These are phyloP conservation scores for Temnothorax longispinosus DNA, from an alignment of 1,140 invertebrate species.

Conservation along the genomic window DNA sequence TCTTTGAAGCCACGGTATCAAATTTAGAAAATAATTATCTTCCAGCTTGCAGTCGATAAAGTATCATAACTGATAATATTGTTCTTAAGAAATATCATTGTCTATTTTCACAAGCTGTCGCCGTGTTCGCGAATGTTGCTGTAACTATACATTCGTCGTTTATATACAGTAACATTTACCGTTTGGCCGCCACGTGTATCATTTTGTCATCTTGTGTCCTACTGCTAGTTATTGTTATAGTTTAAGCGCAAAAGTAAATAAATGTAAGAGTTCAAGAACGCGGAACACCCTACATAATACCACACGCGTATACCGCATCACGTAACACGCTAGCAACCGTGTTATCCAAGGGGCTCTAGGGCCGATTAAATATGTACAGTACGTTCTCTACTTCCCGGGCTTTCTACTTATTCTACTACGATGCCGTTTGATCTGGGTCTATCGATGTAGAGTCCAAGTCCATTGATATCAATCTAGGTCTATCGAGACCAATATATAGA, in stretches of 20 bases:
- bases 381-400: conserved; percentile 16
- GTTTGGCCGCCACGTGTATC: neutral
- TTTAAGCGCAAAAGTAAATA: neutral
- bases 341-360: conserved; percentile 7
- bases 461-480: neutral
- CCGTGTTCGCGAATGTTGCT: neutral
- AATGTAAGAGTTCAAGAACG: conserved; percentile 39
- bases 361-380: conserved; percentile 40
- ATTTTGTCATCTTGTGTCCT: neutral
- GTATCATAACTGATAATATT: neutral
- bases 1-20: neutral
- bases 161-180: too few relatives aligned
- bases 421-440: neutral
- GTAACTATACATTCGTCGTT: neutral
- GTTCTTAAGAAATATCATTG: neutral
- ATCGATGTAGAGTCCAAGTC: neutral
- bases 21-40: neutral
- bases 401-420: neutral
- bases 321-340: neutral
- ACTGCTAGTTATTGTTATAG: neutral
- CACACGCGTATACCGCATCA: neutral
- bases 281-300: neutral
- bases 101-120: neutral
- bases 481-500: neutral
- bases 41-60: neutral